Conservation (phyloP, 1,140 invertebrate genomes). For the Sycophaga agraensis region DNA sequence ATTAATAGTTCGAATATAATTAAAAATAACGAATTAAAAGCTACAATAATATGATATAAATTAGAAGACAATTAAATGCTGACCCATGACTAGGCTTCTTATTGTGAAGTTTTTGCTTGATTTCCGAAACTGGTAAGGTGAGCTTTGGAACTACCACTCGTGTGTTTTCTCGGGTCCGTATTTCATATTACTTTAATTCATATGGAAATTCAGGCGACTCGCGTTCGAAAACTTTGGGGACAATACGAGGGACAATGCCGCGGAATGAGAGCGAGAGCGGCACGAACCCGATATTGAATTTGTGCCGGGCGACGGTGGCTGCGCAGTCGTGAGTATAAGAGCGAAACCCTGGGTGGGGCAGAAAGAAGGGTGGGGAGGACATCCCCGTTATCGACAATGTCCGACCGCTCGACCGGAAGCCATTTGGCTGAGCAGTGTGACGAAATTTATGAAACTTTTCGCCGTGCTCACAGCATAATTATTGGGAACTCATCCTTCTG, state of each 20-base stretch:
- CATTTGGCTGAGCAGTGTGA: slow-evolving; percentile 46
- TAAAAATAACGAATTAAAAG: too few relatives aligned
- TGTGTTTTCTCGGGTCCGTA: too few relatives aligned
- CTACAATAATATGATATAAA: too few relatives aligned
- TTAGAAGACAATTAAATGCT: too few relatives aligned
- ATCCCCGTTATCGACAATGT: slow-evolving; percentile 56
- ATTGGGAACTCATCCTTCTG: slow-evolving; percentile 20
- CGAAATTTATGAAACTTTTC: slow-evolving; percentile 53
- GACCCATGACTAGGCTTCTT: too few relatives aligned
- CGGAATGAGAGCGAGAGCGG: slow-evolving; percentile 19
- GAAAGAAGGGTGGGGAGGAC: slow-evolving; percentile 25
- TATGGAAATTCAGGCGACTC: slow-evolving; percentile 51
- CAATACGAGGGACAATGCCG: slow-evolving; percentile 51
- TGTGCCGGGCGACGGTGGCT: slow-evolving; percentile 31
- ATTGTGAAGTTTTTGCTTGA: neutral
- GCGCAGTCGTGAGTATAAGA: neutral
- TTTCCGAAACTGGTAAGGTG: neutral
- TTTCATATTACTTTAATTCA: slow-evolving; percentile 58
- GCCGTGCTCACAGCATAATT: slow-evolving; percentile 4
- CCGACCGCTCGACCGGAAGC: slow-evolving; percentile 53
- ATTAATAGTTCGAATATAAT: too few relatives aligned
- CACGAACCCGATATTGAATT: slow-evolving; percentile 54
- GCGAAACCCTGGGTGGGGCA: neutral
- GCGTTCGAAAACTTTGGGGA: slow-evolving; percentile 51
- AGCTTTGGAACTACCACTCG: too few relatives aligned